These are phyloP conservation scores for Bergia sp. DNA, from an alignment of 92 coral and sea anemone species.

Conservation along the genomic window DNA sequence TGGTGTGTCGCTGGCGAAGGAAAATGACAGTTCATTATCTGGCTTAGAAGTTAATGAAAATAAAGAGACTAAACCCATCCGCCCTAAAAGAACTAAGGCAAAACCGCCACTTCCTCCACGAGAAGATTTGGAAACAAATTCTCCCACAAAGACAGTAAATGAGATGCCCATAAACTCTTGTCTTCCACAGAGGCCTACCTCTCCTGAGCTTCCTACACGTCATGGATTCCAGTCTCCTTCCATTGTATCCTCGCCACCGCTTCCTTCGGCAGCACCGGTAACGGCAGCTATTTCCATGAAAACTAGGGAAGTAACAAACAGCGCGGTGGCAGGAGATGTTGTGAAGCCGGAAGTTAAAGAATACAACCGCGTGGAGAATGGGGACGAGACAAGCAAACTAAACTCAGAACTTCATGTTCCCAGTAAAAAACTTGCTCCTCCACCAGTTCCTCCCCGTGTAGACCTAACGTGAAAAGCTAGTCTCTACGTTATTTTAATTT, in stretches of 20 bases:
- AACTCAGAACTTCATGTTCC: not conserved
- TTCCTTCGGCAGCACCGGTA: not conserved
- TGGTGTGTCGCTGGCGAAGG: not conserved
- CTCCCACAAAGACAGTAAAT: not conserved
- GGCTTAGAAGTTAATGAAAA: not conserved
- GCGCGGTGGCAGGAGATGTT: not conserved
- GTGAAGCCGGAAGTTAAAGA: not conserved
- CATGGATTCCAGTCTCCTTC: not conserved
- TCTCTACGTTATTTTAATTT: too few species aligned
- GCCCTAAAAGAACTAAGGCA: slow-evolving; percentile 20
- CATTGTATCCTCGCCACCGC: not conserved
- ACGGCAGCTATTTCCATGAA: not conserved
- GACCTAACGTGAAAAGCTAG: slow-evolving; percentile 13
- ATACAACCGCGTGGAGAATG: not conserved
- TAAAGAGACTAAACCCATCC: slow-evolving; percentile 3
- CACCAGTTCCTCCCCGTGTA: slow-evolving; percentile 42
- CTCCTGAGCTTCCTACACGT: not conserved
- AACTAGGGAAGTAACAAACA: not conserved
- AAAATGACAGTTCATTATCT: not conserved
- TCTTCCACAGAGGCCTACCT: not conserved
- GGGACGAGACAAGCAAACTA: not conserved
- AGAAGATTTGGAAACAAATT: slow-evolving; percentile 12
- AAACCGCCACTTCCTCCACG: slow-evolving; percentile 40
- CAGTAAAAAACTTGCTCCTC: slow-evolving; percentile 7
- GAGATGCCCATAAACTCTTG: not conserved